Percentiles rank a stretch among this genome's conserved stretches.
Conservation (phyloP, 1,140 invertebrate species). For the Glomeris maerens region DNA sequence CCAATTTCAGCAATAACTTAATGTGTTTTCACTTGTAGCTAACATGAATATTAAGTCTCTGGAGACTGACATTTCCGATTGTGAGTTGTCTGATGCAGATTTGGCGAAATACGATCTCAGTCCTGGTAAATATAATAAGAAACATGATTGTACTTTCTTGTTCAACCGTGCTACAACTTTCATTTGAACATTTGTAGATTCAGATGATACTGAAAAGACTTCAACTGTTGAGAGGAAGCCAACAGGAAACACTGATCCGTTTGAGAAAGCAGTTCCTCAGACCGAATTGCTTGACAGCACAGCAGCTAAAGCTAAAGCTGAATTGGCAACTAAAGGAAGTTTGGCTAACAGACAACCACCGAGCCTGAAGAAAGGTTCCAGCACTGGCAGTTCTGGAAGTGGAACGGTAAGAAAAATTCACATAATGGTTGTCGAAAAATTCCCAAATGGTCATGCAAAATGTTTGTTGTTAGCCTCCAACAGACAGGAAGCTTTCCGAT, state of each 20-base stretch:
- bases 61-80: constrained; percentile 49
- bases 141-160: no score
- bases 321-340: constrained; percentile 55
- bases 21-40: constrained; percentile 5
- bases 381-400: constrained; percentile 16
- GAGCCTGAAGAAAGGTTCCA: constrained; percentile 28
- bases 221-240: constrained; percentile 55
- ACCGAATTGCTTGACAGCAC: constrained; percentile 74
- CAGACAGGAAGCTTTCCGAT: constrained; percentile 4
- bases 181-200: background rate
- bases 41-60: constrained; percentile 27
- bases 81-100: constrained; percentile 44
- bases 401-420: constrained; percentile 12
- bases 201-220: constrained; percentile 36
- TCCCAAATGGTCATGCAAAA: background rate
- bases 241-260: constrained; percentile 49
- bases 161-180: no score
- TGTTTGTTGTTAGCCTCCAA: constrained; percentile 5
- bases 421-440: no score
- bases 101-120: constrained; percentile 35
- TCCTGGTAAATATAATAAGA: constrained; percentile 46
- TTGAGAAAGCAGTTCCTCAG: constrained; percentile 67
- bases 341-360: constrained; percentile 41
- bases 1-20: no score
- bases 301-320: constrained; percentile 72